Percentiles rank a stretch among this genome's conserved stretches.
Conservation (phyloP, 37 sponge, comb jelly and placozoan species). For the Halisarca cf. caerulea region DNA sequence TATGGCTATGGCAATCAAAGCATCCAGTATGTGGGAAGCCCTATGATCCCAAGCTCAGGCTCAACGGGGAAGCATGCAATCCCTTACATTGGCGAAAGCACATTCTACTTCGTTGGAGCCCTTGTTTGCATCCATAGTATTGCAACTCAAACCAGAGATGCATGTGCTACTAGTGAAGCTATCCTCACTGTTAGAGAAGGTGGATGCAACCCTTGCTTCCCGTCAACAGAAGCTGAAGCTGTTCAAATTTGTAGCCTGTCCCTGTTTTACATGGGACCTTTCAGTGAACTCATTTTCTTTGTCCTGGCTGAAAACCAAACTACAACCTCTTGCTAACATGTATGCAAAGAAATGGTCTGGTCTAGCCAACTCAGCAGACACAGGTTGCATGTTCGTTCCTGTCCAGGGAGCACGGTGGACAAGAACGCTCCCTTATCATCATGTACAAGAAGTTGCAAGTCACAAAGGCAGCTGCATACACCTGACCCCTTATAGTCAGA, state of each 20-base stretch:
- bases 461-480: too few species aligned
- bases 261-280: background rate
- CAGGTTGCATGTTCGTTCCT: background rate
- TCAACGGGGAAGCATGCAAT: too few species aligned
- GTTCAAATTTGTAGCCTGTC: background rate
- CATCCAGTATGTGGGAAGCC: too few species aligned
- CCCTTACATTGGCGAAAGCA: too few species aligned
- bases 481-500: too few species aligned
- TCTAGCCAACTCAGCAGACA: background rate
- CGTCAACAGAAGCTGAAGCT: conserved; percentile 4
- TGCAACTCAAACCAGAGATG: too few species aligned
- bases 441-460: background rate
- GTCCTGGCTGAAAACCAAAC: background rate
- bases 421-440: background rate
- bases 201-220: background rate
- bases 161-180: background rate
- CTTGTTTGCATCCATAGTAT: too few species aligned
- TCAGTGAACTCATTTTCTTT: background rate
- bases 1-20: too few species aligned
- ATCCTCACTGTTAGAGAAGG: background rate
- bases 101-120: too few species aligned
- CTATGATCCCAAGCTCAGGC: too few species aligned
- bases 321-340: background rate
- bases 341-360: background rate
- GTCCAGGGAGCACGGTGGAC: background rate